Percentiles rank a stretch among this genome's conserved stretches.
These are phyloP conservation scores for Gastrophysa polygoni DNA, from an alignment of 2,888 invertebrate genomes.

Conservation along the genomic window DNA sequence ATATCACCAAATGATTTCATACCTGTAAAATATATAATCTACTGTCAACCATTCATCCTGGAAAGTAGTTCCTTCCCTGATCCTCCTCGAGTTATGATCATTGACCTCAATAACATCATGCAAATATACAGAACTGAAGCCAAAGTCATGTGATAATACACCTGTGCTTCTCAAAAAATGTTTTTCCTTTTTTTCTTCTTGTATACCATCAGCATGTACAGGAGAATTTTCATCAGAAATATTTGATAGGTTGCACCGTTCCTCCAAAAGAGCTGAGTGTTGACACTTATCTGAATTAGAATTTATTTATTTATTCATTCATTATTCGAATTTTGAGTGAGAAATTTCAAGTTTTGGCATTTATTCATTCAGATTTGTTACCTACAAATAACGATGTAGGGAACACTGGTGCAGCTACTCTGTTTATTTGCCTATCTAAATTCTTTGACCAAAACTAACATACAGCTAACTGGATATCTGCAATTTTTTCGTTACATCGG, in stretches of 20 bases:
- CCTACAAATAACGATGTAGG: too few species aligned
- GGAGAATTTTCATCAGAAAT: constrained; percentile 50
- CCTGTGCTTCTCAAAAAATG: constrained; percentile 66
- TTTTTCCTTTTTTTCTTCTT: constrained; percentile 15
- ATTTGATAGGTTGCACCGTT: constrained; percentile 40
- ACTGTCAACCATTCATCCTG: constrained; percentile 81
- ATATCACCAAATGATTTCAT: constrained; percentile 33
- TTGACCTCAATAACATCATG: constrained; percentile 56
- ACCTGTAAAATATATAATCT: constrained; percentile 91
- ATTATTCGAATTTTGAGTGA: too few species aligned
- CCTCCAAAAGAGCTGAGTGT: constrained; percentile 46
- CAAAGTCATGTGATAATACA: constrained; percentile 68
- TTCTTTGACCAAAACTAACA: too few species aligned
- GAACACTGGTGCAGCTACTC: too few species aligned
- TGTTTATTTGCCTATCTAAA: too few species aligned
- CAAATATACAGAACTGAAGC: constrained; percentile 72
- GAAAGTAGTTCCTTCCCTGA: constrained; percentile 73
- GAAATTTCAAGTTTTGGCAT: too few species aligned
- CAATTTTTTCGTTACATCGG: too few species aligned
- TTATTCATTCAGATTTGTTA: too few species aligned
- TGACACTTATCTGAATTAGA: constrained; percentile 51
- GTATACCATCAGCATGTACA: constrained; percentile 22
- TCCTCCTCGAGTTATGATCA: too few species aligned
- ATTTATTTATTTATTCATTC: too few species aligned
- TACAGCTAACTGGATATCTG: too few species aligned